Evolutionary conservation across 2,888 invertebrate genomes (phyloP).

Genomic region (Labia minor): DNA sequence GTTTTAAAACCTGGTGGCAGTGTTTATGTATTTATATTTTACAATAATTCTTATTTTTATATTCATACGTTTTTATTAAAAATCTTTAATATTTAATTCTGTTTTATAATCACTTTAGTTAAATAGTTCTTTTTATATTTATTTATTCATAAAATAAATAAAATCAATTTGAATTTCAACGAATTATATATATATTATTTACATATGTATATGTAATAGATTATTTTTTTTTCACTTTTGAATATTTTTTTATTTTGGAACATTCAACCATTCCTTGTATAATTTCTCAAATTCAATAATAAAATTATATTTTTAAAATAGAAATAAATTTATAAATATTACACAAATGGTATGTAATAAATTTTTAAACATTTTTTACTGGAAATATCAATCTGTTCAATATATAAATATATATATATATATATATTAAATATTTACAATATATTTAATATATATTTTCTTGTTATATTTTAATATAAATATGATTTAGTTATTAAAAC

Average conservation of each 20-base stretch:
- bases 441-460: too few species aligned
- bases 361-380: too few species aligned
- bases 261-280: not conserved
- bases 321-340: too few species aligned
- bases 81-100: not conserved
- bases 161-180: not conserved
- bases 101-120: not conserved
- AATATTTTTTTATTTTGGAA: not conserved
- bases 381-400: too few species aligned
- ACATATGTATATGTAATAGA: not conserved
- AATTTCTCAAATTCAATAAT: too few species aligned
- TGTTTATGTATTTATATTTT: not conserved
- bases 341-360: too few species aligned
- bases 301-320: too few species aligned
- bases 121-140: not conserved
- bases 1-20: constrained; percentile 7
- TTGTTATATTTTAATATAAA: too few species aligned
- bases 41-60: not conserved
- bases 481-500: too few species aligned
- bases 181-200: not conserved
- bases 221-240: too few species aligned
- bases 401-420: too few species aligned
- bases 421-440: too few species aligned
- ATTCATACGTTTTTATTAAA: not conserved
- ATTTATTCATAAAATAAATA: not conserved